phyloP scores from a whole-genome alignment of 2,888 invertebrate species.

The Scaptomyza reducta region DNA sequence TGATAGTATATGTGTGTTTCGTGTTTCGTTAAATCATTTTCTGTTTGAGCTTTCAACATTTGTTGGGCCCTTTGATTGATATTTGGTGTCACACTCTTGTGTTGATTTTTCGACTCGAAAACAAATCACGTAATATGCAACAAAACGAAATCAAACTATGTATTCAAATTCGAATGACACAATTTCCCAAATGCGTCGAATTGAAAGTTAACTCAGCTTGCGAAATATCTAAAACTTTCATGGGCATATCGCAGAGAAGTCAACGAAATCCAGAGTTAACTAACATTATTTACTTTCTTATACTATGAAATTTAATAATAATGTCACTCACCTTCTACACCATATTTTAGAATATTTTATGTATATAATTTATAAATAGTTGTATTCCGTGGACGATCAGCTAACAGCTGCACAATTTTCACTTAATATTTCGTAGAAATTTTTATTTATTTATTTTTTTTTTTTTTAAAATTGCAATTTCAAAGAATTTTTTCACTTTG shows the following conservation, averaged over 20 bases:
- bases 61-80: slow-evolving; percentile 56
- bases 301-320: background rate
- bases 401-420: slow-evolving; percentile 26
- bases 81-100: slow-evolving; percentile 54
- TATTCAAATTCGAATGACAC: slow-evolving; percentile 61
- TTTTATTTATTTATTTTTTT: slow-evolving; percentile 1
- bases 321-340: slow-evolving; percentile 42
- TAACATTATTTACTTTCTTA: background rate
- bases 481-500: slow-evolving; percentile 6
- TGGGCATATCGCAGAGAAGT: slow-evolving; percentile 24
- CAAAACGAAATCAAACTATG: slow-evolving; percentile 35
- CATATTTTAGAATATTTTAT: slow-evolving; percentile 24
- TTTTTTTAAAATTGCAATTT: background rate
- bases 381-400: slow-evolving; percentile 39
- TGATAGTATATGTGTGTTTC: slow-evolving; percentile 18
- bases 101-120: slow-evolving; percentile 36
- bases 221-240: slow-evolving; percentile 41
- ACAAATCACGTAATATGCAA: slow-evolving; percentile 60
- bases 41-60: slow-evolving; percentile 38
- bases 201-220: slow-evolving; percentile 45
- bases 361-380: slow-evolving; percentile 8
- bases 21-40: slow-evolving; percentile 32
- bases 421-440: slow-evolving; percentile 9
- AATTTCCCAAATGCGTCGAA: slow-evolving; percentile 36
- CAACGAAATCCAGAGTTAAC: background rate